Percentiles rank a stretch among this genome's conserved stretches.
Conservation (phyloP, 2,888 invertebrate species). For the Sinohyriopsis cumingii region DNA sequence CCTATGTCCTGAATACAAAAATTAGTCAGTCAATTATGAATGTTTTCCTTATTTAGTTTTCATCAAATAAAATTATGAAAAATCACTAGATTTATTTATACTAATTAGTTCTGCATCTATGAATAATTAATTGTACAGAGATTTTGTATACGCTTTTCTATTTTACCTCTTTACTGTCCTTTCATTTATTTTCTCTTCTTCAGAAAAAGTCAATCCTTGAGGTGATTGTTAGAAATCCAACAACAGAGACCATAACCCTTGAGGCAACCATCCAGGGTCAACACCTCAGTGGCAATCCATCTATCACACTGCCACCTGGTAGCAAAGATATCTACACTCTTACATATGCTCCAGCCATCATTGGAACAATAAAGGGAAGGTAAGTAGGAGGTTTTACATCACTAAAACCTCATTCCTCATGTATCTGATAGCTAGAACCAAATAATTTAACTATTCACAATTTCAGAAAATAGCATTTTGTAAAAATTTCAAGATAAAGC, state of each 20-base stretch:
- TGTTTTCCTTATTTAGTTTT: too few species aligned
- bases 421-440: too few species aligned
- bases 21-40: too few species aligned
- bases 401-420: too few species aligned
- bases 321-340: constrained; percentile 65
- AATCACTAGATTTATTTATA: too few species aligned
- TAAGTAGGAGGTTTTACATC: constrained; percentile 25
- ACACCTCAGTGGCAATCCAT: constrained; percentile 56
- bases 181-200: constrained; percentile 8
- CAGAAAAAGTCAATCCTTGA: constrained; percentile 67
- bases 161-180: background rate
- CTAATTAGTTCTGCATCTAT: too few species aligned
- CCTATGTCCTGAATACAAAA: too few species aligned
- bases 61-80: too few species aligned
- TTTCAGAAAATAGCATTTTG: too few species aligned
- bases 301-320: constrained; percentile 57
- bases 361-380: constrained; percentile 68
- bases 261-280: constrained; percentile 61
- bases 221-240: constrained; percentile 68
- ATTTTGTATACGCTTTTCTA: background rate
- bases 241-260: constrained; percentile 58
- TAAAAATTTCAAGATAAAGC: too few species aligned
- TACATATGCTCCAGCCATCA: constrained; percentile 65
- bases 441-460: too few species aligned
- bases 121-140: too few species aligned